Evolutionary conservation across 2,888 invertebrate species (phyloP).

Genomic region (Chymomyza amoena): DNA sequence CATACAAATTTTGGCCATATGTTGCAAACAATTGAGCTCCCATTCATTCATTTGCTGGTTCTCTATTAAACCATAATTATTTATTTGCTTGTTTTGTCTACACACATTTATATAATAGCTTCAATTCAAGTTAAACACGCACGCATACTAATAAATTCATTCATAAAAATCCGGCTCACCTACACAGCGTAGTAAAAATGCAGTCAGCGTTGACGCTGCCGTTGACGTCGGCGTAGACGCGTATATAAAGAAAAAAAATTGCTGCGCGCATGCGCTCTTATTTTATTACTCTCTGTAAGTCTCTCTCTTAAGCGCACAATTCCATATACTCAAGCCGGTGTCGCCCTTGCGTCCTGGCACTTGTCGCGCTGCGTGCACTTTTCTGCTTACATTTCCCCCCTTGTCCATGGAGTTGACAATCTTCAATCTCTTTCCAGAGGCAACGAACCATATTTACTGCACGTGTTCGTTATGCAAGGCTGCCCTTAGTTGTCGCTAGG

Average conservation of each 20-base stretch:
- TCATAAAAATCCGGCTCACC: slow-evolving; percentile 73
- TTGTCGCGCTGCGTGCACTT: slow-evolving; percentile 29
- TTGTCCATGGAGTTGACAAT: slow-evolving; percentile 53
- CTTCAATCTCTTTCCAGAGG: slow-evolving; percentile 30
- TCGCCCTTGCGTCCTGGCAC: not conserved
- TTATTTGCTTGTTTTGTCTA: not conserved
- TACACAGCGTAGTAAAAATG: slow-evolving; percentile 71
- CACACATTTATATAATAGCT: slow-evolving; percentile 14
- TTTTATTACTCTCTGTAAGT: not conserved
- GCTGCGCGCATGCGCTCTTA: slow-evolving; percentile 46
- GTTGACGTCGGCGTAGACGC: not conserved
- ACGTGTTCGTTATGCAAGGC: slow-evolving; percentile 74
- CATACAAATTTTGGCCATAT: not conserved
- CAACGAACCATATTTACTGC: slow-evolving; percentile 69
- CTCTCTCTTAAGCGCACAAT: slow-evolving; percentile 29
- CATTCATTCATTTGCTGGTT: not conserved
- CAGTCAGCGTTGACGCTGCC: slow-evolving; percentile 32
- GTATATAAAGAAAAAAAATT: not conserved
- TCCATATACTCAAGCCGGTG: not conserved
- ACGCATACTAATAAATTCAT: slow-evolving; percentile 60
- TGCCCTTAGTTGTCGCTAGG: slow-evolving; percentile 27
- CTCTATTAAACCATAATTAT: not conserved
- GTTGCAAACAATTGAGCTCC: not conserved
- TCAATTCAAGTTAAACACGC: slow-evolving; percentile 14
- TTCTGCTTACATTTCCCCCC: slow-evolving; percentile 13